Base-by-base conservation (phyloP, 2,888 invertebrate species). In the Noctua fimbriata region DNA sequence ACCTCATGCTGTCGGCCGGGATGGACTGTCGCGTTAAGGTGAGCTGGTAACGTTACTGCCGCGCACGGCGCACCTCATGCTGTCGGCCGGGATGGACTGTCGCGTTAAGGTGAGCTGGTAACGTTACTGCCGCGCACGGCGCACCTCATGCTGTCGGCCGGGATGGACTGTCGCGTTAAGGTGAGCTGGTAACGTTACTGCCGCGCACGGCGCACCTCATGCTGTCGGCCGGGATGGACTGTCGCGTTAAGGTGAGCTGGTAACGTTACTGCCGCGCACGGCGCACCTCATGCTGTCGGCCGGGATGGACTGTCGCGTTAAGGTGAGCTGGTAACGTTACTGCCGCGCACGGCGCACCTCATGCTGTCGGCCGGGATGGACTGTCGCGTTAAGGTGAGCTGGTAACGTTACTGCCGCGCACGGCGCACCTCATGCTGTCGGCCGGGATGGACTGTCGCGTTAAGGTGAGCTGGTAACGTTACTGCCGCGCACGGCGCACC, bases 11-110 rank as follows among this genome's bases (percentile, higher is more conserved):
- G 1, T 99, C 99, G 0, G 99, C 98, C 74, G 98, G 99, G 88
- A 99, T 99, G 99, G 99, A 99, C 95, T 98, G 98, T 89, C 98
- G 99, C 87, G 98, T 99, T 76, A 99, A 99, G 97, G 98, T 98
- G 87, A 28, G 49, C 44, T 44, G 44, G n/a, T n/a, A n/a, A n/a
- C n/a, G n/a, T n/a, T n/a, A n/a, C 98, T 99, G 92, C 99, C 99
- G 0, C 97, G 97, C 87, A 98, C 99, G 0, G 99, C 99, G 0
- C 99, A 99, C 95, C 97, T 99, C 80, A 97, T 99, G 90, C 97
- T 99, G 1, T 99, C 99, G 0, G 99, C 98, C 74, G 98, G 99
- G 88, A 99, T 99, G 99, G 99, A 99, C 95, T 98, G 98, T 89
- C 98, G 99, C 87, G 98, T 99, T 76, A 99, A 99, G 97, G 98